Percentiles rank a stretch among this genome's conserved stretches.
phyloP scores from a whole-genome alignment of 2,113 vertebrate species.

The Nettapus auritus region DNA sequence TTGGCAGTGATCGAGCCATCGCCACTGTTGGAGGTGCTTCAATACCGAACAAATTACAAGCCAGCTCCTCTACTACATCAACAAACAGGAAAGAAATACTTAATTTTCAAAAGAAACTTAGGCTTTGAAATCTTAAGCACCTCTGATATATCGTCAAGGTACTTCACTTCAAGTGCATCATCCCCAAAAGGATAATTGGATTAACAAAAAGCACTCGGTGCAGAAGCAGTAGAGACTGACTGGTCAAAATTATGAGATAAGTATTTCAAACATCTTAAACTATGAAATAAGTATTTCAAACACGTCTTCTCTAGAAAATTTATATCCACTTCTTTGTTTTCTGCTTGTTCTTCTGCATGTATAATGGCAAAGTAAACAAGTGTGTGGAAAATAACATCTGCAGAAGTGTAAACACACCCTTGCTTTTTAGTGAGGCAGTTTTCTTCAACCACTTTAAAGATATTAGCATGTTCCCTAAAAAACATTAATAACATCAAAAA shows the following conservation, averaged over 20 bases:
- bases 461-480: neutral
- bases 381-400: neutral
- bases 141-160: neutral
- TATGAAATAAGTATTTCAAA: neutral
- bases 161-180: neutral
- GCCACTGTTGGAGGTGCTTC: constrained; percentile 64
- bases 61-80: constrained; percentile 43
- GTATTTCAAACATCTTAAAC: neutral
- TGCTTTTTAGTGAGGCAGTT: neutral
- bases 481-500: neutral
- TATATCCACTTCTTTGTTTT: neutral
- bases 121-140: neutral
- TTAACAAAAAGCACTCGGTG: neutral
- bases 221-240: neutral
- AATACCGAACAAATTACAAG: constrained; percentile 44
- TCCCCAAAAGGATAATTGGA: neutral
- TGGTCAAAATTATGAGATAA: neutral
- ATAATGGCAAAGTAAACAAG: neutral
- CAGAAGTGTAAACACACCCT: neutral
- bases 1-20: constrained; percentile 79
- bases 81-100: neutral
- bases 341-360: neutral
- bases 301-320: neutral
- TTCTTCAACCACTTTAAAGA: neutral
- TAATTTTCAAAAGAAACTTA: neutral